Base-by-base conservation (phyloP, 2,113 vertebrate genomes). In the Mungos mungo region DNA sequence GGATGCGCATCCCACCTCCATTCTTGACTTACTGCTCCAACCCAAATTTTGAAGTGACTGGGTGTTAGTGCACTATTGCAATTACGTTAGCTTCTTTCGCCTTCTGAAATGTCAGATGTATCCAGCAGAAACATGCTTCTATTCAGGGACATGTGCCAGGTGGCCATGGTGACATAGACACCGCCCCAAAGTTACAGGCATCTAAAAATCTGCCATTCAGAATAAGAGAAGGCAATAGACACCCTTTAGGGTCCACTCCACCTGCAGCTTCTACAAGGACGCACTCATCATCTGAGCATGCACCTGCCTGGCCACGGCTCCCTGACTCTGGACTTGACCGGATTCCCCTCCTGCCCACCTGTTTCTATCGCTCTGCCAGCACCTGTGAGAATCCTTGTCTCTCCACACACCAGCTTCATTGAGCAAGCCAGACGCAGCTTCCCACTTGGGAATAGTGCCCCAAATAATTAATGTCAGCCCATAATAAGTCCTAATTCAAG, bases 311-410 rank as follows among this genome's bases (percentile, higher is more conserved):
- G 35, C 29, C 81, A 2, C 33, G 1, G 25, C 52, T n/a, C 50
- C 38, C 71, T 25, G 1, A 10, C 10, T 54, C 50, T 14, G 27
- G 9, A 25, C 13, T 63, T 68, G 57, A 52, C 29, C 88, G n/a
- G 66, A 38, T 7, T 4, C 12, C 18, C 45, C 15, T 66, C 5
- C 50, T 12, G 63, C 9, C 47, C 1, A 12, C 35, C 21, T 41
- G 2, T 38, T 52, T n/a, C 35, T 29, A 18, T 65, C 3, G 3
- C 0, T 54, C 3, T 76, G 11, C 1, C 14, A 2, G 4, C 6
- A 3, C 7, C 54, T 6, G 8, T 65, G 66, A 35, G 27, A 80
- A 45, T 16, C 7, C 29, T 57, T 54, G 33, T 33, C 18, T 35
- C n/a, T 11, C 29, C 2, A 1, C 12, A 3, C n/a, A 31, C 47